These are phyloP conservation scores for Poeciliopsis occidentalis DNA, from an alignment of 2,113 vertebrate genomes.

Conservation along the genomic window DNA sequence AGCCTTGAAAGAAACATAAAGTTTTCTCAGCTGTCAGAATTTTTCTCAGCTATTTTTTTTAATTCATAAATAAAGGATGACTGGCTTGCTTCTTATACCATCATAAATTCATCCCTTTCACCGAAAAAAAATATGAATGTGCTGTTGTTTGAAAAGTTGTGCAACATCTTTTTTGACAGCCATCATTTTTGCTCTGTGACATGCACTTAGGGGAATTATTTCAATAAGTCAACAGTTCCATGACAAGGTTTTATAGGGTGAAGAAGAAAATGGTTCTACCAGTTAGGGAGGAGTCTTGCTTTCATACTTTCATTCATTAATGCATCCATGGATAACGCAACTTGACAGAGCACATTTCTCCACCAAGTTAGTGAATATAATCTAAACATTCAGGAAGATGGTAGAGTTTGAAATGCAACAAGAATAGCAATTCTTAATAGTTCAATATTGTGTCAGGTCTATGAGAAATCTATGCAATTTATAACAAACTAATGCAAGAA, in stretches of 20 bases:
- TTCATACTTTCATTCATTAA: background rate
- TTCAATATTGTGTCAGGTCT: constrained; percentile 7
- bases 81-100: constrained; percentile 1
- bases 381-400: constrained; percentile 22
- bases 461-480: constrained; percentile 12
- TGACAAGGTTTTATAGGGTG: background rate
- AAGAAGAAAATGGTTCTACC: constrained; percentile 1
- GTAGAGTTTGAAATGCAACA: background rate
- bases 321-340: constrained; percentile 28
- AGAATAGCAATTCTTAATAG: background rate
- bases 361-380: background rate
- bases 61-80: background rate
- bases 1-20: constrained; percentile 6
- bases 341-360: background rate
- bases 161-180: constrained; percentile 27
- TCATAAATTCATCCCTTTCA: background rate
- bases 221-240: constrained; percentile 21
- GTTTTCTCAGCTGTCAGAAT: constrained; percentile 7
- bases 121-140: constrained; percentile 7
- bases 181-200: constrained; percentile 8
- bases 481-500: constrained; percentile 3
- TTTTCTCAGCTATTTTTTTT: background rate
- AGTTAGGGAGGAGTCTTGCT: constrained; percentile 10
- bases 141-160: constrained; percentile 7
- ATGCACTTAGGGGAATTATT: constrained; percentile 29